Evolutionary conservation across 2,113 vertebrate genomes (phyloP).

Genomic region (Arvicanthis niloticus): DNA sequence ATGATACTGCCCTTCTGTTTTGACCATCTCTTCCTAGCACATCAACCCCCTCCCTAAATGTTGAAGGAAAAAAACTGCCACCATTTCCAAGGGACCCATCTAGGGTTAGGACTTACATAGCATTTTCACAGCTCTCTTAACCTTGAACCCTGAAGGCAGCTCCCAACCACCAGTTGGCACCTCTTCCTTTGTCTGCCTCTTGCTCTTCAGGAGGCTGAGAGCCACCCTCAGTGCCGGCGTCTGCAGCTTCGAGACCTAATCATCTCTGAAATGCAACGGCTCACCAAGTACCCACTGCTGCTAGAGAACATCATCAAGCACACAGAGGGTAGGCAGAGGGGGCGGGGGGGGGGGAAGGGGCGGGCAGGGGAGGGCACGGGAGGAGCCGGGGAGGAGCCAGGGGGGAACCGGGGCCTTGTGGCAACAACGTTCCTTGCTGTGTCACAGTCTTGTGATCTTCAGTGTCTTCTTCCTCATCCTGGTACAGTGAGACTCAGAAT

Average conservation of each 20-base stretch:
- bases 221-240: slow-evolving; percentile 94
- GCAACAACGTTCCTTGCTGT: too few species aligned
- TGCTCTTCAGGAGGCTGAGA: slow-evolving; percentile 87
- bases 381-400: too few species aligned
- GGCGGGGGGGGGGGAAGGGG: too few species aligned
- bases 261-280: slow-evolving; percentile 95
- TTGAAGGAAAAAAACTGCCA: neutral
- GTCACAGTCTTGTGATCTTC: neutral
- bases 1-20: neutral
- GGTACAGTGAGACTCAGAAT: neutral
- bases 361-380: fast-evolving
- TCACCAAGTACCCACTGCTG: slow-evolving; percentile 97
- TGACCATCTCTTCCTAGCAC: neutral
- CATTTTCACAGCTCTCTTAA: neutral
- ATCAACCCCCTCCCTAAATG: neutral
- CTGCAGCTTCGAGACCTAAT: slow-evolving; percentile 97
- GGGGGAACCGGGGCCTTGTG: fast-evolving
- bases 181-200: neutral
- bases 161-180: neutral
- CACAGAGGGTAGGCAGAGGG: slow-evolving; percentile 92
- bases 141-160: neutral
- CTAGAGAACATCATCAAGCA: slow-evolving; percentile 95
- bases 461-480: neutral
- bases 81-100: neutral
- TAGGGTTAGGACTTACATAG: neutral